Conservation (phyloP, 2,113 vertebrate species). For the Charina bottae region DNA sequence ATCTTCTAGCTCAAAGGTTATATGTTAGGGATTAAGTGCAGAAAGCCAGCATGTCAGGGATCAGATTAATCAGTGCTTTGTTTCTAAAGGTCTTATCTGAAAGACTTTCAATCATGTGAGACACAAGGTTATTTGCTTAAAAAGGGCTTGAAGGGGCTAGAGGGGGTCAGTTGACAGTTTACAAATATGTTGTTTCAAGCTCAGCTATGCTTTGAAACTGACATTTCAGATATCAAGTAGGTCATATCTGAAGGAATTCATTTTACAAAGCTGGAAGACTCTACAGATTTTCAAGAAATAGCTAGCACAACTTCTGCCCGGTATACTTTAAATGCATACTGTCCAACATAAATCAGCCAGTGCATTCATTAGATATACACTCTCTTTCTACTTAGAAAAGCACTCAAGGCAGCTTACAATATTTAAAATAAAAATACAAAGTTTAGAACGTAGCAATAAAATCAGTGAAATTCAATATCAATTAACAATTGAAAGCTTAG, state of each 20-base stretch:
- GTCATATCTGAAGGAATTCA: background rate
- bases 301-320: background rate
- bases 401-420: background rate
- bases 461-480: background rate
- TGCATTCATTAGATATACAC: background rate
- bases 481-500: background rate
- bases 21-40: constrained; percentile 32
- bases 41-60: constrained; percentile 9
- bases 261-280: background rate
- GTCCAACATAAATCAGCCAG: background rate
- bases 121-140: background rate
- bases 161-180: background rate
- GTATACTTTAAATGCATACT: background rate
- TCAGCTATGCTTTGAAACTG: background rate
- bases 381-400: background rate
- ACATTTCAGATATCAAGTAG: background rate
- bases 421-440: background rate
- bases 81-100: constrained; percentile 28
- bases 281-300: background rate
- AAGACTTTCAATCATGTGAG: background rate
- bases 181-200: background rate
- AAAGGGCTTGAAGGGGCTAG: background rate
- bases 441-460: background rate
- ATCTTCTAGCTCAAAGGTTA: constrained; percentile 29
- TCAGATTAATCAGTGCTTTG: constrained; percentile 13